These are phyloP conservation scores for Drosophila engyochracea DNA, from an alignment of 2,888 invertebrate genomes.

Conservation along the genomic window DNA sequence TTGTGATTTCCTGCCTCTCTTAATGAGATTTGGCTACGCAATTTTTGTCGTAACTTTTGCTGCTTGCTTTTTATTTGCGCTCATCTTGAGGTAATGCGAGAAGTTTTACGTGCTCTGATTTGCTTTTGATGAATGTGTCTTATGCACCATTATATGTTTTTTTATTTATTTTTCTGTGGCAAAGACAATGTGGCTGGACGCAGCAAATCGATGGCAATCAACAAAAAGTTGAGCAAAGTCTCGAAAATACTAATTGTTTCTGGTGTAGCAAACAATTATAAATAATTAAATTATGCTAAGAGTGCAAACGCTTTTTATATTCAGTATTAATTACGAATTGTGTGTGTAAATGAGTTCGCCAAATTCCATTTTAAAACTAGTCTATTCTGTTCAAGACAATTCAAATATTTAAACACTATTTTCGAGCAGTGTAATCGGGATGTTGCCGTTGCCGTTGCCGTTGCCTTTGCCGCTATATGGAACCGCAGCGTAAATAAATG, in stretches of 20 bases:
- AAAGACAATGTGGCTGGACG: slow-evolving; percentile 7
- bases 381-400: not conserved
- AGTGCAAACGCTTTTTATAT: not conserved
- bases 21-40: slow-evolving; percentile 71
- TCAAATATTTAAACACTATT: not conserved
- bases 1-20: slow-evolving; percentile 65
- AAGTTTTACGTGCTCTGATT: slow-evolving; percentile 79
- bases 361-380: not conserved
- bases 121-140: slow-evolving; percentile 70
- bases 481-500: slow-evolving; percentile 62
- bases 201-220: slow-evolving; percentile 35
- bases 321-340: not conserved
- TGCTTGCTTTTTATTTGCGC: slow-evolving; percentile 64
- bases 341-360: not conserved
- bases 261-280: not conserved
- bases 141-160: not conserved
- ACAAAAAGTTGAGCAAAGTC: slow-evolving; percentile 1
- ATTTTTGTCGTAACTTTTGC: slow-evolving; percentile 51
- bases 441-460: slow-evolving; percentile 12
- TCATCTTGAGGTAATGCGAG: slow-evolving; percentile 76
- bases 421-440: slow-evolving; percentile 23
- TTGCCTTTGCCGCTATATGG: slow-evolving; percentile 28
- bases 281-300: not conserved
- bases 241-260: not conserved
- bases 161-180: not conserved